A percentile compares a stretch with the other conserved stretches of the same genome.
Evolutionary conservation across 2,797 vertebrate species (phyloP).

Genomic region (Bovichtus diacanthus): DNA sequence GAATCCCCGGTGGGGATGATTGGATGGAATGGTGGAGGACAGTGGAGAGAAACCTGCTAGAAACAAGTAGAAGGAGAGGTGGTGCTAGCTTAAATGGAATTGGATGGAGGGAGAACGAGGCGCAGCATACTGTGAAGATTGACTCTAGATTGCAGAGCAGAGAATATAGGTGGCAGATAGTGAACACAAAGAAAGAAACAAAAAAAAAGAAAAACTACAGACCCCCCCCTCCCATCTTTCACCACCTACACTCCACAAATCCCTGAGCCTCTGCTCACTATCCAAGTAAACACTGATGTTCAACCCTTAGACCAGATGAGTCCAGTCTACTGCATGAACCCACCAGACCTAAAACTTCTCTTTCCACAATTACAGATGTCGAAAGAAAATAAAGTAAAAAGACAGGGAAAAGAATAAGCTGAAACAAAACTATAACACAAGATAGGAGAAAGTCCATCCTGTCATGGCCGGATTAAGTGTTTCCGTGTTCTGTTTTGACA

Average conservation of each 20-base stretch:
- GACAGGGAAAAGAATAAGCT: neutral
- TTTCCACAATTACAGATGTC: neutral
- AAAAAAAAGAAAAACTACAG: neutral
- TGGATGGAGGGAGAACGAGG: constrained; percentile 19
- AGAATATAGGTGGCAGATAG: constrained; percentile 13
- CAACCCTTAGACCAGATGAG: constrained; percentile 1
- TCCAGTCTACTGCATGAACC: neutral
- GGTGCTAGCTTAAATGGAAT: constrained; percentile 37
- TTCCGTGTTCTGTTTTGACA: too few species aligned
- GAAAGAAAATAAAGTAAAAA: neutral
- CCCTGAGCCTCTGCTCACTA: neutral
- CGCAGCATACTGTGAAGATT: constrained; percentile 37
- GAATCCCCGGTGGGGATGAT: constrained; percentile 25
- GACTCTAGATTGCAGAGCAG: constrained; percentile 46
- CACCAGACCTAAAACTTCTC: neutral
- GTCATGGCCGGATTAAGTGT: too few species aligned
- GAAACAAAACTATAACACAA: too few species aligned
- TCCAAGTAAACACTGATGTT: constrained; percentile 11
- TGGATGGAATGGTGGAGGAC: constrained; percentile 18
- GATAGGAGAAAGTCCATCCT: too few species aligned
- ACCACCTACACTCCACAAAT: neutral
- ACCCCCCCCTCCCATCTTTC: constrained; percentile 15
- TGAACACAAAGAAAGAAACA: constrained; percentile 8
- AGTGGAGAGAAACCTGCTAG: constrained; percentile 20
- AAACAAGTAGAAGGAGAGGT: constrained; percentile 20